Evolutionary conservation across 2,797 vertebrate genomes (phyloP).

Genomic region (Periparus ater): DNA sequence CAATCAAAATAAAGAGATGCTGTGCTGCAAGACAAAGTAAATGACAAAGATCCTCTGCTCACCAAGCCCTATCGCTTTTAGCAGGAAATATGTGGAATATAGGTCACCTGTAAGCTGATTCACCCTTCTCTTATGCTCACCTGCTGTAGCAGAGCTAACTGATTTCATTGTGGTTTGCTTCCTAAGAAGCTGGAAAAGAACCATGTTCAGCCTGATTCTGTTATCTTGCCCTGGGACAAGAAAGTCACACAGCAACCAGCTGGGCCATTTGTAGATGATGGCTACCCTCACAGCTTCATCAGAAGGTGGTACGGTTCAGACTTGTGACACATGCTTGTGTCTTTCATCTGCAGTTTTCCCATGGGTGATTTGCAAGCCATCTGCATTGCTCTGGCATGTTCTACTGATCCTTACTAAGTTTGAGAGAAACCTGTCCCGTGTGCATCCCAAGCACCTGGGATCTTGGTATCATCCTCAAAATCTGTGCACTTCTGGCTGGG

Average conservation of each 20-base stretch:
- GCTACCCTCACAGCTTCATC: not conserved
- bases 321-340: not conserved
- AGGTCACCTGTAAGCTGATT: not conserved
- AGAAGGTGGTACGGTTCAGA: not conserved
- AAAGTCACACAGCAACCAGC: not conserved
- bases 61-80: not conserved
- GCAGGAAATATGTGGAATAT: not conserved
- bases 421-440: not conserved
- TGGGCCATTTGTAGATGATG: not conserved
- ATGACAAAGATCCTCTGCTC: not conserved
- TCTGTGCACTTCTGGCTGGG: not conserved
- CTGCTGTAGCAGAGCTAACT: not conserved
- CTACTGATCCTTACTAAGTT: not conserved
- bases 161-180: not conserved
- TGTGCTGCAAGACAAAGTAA: not conserved
- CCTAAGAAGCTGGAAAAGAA: not conserved
- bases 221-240: not conserved
- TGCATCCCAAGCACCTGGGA: not conserved
- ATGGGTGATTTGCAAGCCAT: not conserved
- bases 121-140: not conserved
- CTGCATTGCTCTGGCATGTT: not conserved
- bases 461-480: not conserved
- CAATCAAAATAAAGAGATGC: not conserved
- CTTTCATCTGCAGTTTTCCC: not conserved
- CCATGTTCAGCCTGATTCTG: not conserved